These are phyloP conservation scores for Ellobium chinense DNA, from an alignment of 2,888 invertebrate species.

Conservation along the genomic window DNA sequence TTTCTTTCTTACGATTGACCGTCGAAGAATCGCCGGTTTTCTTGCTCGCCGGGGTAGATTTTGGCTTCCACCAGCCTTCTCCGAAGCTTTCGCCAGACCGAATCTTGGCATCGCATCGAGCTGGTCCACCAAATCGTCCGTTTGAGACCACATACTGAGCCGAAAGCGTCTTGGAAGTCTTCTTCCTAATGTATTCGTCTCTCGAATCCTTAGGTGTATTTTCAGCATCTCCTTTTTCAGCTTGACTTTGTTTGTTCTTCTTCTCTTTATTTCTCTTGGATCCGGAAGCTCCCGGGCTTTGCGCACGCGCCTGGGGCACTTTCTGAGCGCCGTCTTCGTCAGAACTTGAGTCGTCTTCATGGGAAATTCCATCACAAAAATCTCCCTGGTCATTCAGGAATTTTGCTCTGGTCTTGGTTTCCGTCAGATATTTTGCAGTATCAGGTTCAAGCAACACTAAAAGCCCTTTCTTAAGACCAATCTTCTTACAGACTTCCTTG, in stretches of 20 bases:
- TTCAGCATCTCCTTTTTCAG: not conserved
- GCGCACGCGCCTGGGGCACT: not conserved
- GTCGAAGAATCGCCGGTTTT: too few species aligned
- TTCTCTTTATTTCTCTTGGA: not conserved
- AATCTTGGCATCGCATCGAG: not conserved
- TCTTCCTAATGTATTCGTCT: not conserved
- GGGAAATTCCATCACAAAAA: not conserved
- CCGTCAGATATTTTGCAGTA: not conserved
- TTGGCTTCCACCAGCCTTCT: constrained; percentile 1
- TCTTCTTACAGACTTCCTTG: not conserved
- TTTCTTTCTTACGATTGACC: not conserved
- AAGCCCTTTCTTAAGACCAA: not conserved
- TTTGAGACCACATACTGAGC: not conserved
- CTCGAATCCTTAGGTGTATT: not conserved
- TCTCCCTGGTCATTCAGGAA: not conserved
- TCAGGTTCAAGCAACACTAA: not conserved
- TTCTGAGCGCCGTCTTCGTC: not conserved
- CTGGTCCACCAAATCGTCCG: not conserved
- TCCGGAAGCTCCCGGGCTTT: not conserved
- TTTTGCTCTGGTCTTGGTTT: not conserved
- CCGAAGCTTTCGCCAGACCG: constrained; percentile 4
- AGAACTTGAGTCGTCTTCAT: not conserved
- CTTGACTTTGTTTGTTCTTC: not conserved
- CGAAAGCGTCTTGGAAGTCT: not conserved
- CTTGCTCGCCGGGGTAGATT: too few species aligned